phyloP scores from a whole-genome alignment of 1,140 invertebrate species.

The Pseudachorutes palmiensis region DNA sequence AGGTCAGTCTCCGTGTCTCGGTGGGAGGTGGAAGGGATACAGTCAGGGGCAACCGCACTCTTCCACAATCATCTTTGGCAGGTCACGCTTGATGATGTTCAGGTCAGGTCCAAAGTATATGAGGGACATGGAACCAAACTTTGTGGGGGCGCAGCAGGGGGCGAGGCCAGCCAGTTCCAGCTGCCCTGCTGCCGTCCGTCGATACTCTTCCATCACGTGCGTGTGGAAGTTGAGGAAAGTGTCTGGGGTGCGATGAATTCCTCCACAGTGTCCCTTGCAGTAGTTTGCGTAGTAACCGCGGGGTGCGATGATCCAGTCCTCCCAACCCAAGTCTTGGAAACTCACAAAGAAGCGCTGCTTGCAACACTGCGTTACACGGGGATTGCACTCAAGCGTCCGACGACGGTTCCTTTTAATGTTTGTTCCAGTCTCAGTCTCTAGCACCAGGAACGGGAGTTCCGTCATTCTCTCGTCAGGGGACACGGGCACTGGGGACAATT shows the following conservation, averaged over 20 bases:
- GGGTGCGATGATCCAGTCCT: constrained; percentile 44
- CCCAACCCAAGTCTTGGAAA: constrained; percentile 84
- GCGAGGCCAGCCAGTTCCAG: constrained; percentile 58
- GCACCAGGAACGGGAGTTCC: constrained; percentile 59
- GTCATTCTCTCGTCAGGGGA: constrained; percentile 25
- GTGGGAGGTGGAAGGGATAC: not conserved
- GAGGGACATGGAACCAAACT: constrained; percentile 82
- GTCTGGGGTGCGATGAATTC: constrained; percentile 64
- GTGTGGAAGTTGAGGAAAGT: constrained; percentile 78
- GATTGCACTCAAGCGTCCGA: constrained; percentile 71
- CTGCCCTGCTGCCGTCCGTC: constrained; percentile 57
- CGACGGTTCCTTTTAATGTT: constrained; percentile 56
- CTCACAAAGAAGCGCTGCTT: constrained; percentile 83
- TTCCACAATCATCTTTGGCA: constrained; percentile 93
- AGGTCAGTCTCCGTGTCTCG: not conserved
- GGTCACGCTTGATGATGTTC: constrained; percentile 84
- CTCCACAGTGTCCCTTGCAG: constrained; percentile 76
- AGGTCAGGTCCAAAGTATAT: constrained; percentile 85
- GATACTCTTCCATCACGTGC: constrained; percentile 79
- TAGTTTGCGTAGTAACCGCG: constrained; percentile 80
- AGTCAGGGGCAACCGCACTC: constrained; percentile 82
- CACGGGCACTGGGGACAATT: not conserved
- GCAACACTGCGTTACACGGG: constrained; percentile 69
- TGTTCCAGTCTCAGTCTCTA: constrained; percentile 60
- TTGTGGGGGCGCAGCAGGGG: constrained; percentile 87